phyloP scores from a whole-genome alignment of 2,888 invertebrate genomes.

The Machimus atricapillus region DNA sequence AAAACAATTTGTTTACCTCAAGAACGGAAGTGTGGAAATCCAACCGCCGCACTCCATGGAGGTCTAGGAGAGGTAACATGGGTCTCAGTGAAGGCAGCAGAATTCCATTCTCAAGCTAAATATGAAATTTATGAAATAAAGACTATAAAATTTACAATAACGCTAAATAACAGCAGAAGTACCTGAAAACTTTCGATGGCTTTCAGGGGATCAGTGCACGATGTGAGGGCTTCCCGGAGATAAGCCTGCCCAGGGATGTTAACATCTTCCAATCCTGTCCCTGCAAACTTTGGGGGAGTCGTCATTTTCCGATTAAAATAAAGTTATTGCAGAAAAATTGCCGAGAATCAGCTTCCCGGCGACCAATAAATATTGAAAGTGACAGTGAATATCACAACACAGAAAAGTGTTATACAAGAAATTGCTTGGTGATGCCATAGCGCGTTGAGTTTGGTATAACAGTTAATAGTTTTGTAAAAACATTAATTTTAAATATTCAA shows the following conservation, averaged over 20 bases:
- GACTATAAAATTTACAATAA: neutral
- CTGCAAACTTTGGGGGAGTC: slow-evolving; percentile 60
- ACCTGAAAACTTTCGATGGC: slow-evolving; percentile 99
- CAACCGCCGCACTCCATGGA: slow-evolving; percentile 89
- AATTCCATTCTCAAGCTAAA: slow-evolving; percentile 87
- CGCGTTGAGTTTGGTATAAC: neutral
- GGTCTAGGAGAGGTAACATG: slow-evolving; percentile 92
- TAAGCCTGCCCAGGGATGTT: slow-evolving; percentile 88
- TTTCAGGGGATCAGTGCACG: slow-evolving; percentile 94
- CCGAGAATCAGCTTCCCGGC: neutral
- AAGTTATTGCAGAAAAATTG: neutral
- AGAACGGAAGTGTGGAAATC: slow-evolving; percentile 95
- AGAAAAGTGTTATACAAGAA: neutral
- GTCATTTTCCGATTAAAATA: slow-evolving; percentile 52
- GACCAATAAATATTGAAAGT: neutral
- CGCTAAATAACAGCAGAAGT: slow-evolving; percentile 44
- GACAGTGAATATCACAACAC: neutral
- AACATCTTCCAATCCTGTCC: slow-evolving; percentile 80
- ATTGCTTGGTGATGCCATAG: neutral
- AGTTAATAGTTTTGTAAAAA: too few species aligned
- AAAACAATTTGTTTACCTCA: slow-evolving; percentile 63
- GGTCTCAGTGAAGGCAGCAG: slow-evolving; percentile 90
- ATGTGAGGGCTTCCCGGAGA: slow-evolving; percentile 89
- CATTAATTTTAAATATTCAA: too few species aligned
- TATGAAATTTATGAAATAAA: slow-evolving; percentile 48